Base-by-base conservation (phyloP, 2,113 vertebrate genomes). In the Carassius carassius region DNA sequence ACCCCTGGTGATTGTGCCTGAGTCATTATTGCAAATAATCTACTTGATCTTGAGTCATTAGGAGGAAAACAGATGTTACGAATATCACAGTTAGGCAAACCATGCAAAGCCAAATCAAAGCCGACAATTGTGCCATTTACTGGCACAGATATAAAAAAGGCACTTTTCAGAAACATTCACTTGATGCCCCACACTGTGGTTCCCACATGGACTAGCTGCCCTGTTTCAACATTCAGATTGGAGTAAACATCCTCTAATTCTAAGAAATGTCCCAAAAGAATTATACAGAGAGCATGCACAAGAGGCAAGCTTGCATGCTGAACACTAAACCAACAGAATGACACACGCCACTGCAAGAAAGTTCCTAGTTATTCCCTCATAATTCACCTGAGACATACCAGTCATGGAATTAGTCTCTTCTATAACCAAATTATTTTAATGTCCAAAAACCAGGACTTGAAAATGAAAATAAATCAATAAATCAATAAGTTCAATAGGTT, bases 211-310 rank as follows among this genome's bases (percentile, higher is more conserved):
- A 65, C 37, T 13, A n/a, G 63, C 12, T 72, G 25, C 21, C 32
- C 19, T 25, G 49, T 82, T 82, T 82, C 67, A 58, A 58, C 49
- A 82, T 23, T 37, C 65, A 58, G 19, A 82, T 3, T 54, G 19
- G 81, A 19, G 49, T 82, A 82, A 82, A 73, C 65, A 72, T 82
- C 49, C 13, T 35, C 16, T 49, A 56, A 10, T 82, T 82, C 81
- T 82, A 32, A 37, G 81, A 82, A 82, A 72, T 1, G 12, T 81
- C 79, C 79, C 79, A 37, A 78, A 62, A 60, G 32, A 41, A 58
- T 78, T 37, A 37, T 78, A 3, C 19, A n/a, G 5, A 35, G 29
- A 56, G 44, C 7, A 47, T 56, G 49, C 72, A 72, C 49, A 70
- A 54, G 19, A 51, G 65, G 29, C 65, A 82, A 72, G 60, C 78